These are phyloP conservation scores for Dendropsophus ebraccatus DNA, from an alignment of 2,113 vertebrate genomes.

Conservation along the genomic window DNA sequence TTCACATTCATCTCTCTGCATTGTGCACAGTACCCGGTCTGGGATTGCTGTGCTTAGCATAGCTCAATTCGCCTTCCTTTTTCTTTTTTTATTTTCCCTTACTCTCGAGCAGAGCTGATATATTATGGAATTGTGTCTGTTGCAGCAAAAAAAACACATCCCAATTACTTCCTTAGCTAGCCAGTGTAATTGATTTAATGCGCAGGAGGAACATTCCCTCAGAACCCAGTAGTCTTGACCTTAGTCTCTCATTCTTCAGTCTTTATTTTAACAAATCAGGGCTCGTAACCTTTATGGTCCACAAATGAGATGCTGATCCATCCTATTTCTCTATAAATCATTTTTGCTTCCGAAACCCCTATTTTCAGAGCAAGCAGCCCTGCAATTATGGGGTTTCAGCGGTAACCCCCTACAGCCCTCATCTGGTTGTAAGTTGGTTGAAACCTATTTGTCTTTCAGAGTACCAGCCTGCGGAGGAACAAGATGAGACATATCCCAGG, in stretches of 20 bases:
- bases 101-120: neutral
- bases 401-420: conserved; percentile 53
- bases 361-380: conserved; percentile 50
- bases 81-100: neutral
- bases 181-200: conserved; percentile 29
- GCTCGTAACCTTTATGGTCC: conserved; percentile 17
- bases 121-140: conserved; percentile 20
- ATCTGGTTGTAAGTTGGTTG: conserved; percentile 58
- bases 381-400: conserved; percentile 57
- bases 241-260: conserved; percentile 12
- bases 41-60: neutral
- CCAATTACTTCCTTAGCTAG: conserved; percentile 18
- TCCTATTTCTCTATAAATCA: conserved; percentile 49
- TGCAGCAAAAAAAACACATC: conserved; percentile 5
- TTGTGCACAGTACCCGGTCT: neutral
- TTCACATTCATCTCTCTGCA: neutral
- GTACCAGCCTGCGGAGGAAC: conserved; percentile 47
- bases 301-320: conserved; percentile 43
- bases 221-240: conserved; percentile 10
- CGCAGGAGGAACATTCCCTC: conserved; percentile 28
- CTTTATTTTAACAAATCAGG: conserved; percentile 38
- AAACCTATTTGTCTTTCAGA: conserved; percentile 59
- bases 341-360: conserved; percentile 40
- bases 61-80: neutral
- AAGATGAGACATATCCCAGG: conserved; percentile 51